Conservation (phyloP, 2,888 invertebrate genomes). For the Notodonta ziczac region DNA sequence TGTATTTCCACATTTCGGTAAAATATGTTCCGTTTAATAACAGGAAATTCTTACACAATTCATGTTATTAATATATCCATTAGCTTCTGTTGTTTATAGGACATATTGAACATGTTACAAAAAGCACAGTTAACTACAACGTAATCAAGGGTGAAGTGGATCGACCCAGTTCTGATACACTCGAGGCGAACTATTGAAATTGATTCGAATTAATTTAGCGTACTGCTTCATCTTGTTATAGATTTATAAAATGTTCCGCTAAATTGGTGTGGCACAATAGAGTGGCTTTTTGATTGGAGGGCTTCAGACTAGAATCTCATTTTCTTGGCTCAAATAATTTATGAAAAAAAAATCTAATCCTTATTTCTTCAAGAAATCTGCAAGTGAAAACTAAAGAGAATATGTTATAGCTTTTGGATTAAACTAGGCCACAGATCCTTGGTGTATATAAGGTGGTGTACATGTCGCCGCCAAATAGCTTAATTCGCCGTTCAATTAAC, state of each 20-base stretch:
- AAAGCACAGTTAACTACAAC: conserved; percentile 5
- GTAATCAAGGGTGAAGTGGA: conserved; percentile 36
- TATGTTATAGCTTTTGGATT: too few relatives aligned
- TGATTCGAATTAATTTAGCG: conserved; percentile 22
- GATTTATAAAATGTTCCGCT: conserved; percentile 4
- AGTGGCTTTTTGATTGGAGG: not conserved
- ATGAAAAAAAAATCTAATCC: too few relatives aligned
- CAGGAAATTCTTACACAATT: too few relatives aligned
- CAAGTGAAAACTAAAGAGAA: too few relatives aligned
- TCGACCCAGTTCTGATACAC: conserved; percentile 37
- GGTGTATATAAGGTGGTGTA: too few relatives aligned
- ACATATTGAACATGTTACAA: conserved; percentile 1
- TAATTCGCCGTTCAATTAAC: too few relatives aligned
- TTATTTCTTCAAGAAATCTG: too few relatives aligned
- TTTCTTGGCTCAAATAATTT: too few relatives aligned
- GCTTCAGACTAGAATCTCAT: not conserved
- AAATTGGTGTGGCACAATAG: not conserved
- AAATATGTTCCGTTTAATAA: too few relatives aligned
- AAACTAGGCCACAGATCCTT: too few relatives aligned
- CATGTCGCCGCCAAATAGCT: too few relatives aligned
- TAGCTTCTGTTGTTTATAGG: not conserved
- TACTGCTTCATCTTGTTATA: conserved; percentile 4
- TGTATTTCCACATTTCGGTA: too few relatives aligned
- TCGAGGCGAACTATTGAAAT: conserved; percentile 26
- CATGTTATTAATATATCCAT: not conserved